Base-by-base conservation (phyloP, 1,140 invertebrate genomes). In the Eurosta solidaginis region DNA sequence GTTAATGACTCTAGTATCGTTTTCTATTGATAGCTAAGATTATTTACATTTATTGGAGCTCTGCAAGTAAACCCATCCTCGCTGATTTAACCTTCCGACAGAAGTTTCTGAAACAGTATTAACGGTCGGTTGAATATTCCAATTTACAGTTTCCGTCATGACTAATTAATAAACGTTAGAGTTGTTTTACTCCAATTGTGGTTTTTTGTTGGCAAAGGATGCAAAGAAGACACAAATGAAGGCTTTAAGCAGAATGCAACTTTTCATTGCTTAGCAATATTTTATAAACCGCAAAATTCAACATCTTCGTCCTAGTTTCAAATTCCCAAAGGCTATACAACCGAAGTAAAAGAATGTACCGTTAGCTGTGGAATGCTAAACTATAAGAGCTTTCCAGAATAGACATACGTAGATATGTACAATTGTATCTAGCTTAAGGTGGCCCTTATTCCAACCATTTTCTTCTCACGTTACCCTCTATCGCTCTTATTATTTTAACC, bases 271-370 rank as follows among this genome's bases (percentile, higher is more conserved):
- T 68, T 3, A 59, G 14, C 33, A 68, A 68, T n/a, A 40, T 40
- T 68, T 40, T 10, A 68, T 33, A 68, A 68, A 42, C 59, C 29
- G 17, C 59, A 40, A 4, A 6, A 29, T 33, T 20, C 59, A 68
- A 68, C 10, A 68, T 29, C 17, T 68, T 33, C 33, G 33, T 17
- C 59, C 59, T 29, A 68, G 17, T 40, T 59, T 9, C 14, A 20
- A 42, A 68, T 68, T 68, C 59, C 59, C 33, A 68, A 68, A 14
- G 59, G 27, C 59, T 33, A 40, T 75, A 22, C 74, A 47, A 27
- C 47, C 74, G 25, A 63, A 75, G 74, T 1, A 50, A 17, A 22
- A 29, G 40, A 47, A 75, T n/a, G 44, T 10, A 40, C 33, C 17
- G 22, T 33, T 42, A 45, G 12, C 17, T 50, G 12, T 5, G 74